phyloP scores from a whole-genome alignment of 2,797 vertebrate species.

The Kryptopterus vitreolus region DNA sequence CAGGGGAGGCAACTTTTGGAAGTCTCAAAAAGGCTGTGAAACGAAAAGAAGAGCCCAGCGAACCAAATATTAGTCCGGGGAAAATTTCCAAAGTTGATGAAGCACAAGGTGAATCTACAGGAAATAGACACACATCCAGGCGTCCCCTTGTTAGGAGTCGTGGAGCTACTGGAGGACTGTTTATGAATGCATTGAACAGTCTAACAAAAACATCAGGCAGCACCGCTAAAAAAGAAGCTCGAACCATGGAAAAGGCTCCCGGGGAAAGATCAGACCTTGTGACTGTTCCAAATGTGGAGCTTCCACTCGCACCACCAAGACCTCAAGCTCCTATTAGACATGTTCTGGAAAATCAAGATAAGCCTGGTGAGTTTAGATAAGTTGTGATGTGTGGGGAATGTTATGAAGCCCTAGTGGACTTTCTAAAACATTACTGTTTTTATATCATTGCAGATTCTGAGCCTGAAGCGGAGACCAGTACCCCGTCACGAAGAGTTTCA shows the following conservation, averaged over 20 bases:
- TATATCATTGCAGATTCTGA: constrained; percentile 36
- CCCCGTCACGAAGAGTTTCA: constrained; percentile 54
- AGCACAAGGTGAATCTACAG: constrained; percentile 55
- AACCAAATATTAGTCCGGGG: constrained; percentile 50
- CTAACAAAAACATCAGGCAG: constrained; percentile 67
- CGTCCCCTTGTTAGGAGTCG: constrained; percentile 74
- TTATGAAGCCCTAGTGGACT: not conserved
- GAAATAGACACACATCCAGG: constrained; percentile 76
- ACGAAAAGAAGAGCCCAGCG: constrained; percentile 81
- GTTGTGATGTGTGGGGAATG: not conserved
- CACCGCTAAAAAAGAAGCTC: constrained; percentile 59
- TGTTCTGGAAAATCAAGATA: constrained; percentile 63
- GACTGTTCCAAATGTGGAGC: constrained; percentile 32
- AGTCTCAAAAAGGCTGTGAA: constrained; percentile 77
- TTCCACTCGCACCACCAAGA: constrained; percentile 49
- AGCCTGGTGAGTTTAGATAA: constrained; percentile 53
- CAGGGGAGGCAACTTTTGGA: constrained; percentile 61
- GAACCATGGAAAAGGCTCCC: constrained; percentile 46
- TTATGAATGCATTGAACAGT: constrained; percentile 77
- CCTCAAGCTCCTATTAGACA: constrained; percentile 58
- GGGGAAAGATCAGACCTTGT: constrained; percentile 43
- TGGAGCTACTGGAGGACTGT: constrained; percentile 71
- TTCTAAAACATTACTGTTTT: not conserved
- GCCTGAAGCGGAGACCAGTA: not conserved
- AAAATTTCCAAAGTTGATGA: constrained; percentile 63